phyloP scores from a whole-genome alignment of 2,888 invertebrate species.

The Athalia cordata region DNA sequence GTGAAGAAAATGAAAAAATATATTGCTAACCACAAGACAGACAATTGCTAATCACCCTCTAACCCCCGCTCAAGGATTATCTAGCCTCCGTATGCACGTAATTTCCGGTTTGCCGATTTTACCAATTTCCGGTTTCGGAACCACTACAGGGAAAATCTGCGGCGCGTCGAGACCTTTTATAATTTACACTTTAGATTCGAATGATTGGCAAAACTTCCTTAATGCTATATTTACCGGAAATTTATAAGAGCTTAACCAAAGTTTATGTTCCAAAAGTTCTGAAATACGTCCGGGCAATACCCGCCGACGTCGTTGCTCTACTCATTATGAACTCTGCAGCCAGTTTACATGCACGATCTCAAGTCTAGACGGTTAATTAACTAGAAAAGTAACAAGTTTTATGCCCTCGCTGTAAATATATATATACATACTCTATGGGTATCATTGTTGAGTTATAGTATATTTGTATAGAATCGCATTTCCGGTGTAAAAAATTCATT shows the following conservation, averaged over 20 bases:
- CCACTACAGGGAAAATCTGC: not conserved
- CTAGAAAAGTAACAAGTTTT: conserved; percentile 3
- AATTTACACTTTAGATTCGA: not conserved
- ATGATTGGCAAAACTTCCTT: not conserved
- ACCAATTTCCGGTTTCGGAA: conserved; percentile 9
- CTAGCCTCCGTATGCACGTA: not conserved
- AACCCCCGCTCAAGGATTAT: not conserved
- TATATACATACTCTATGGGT: not conserved
- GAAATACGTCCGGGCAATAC: not conserved
- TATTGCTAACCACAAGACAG: too few species aligned
- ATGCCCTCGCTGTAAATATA: not conserved
- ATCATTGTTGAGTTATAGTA: not conserved
- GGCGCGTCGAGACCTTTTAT: not conserved
- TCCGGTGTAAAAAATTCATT: too few species aligned
- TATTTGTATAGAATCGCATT: too few species aligned
- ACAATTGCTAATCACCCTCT: too few species aligned
- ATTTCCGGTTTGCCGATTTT: conserved; percentile 25
- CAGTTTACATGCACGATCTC: not conserved
- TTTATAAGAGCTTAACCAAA: not conserved
- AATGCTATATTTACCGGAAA: not conserved
- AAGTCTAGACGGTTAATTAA: conserved; percentile 33
- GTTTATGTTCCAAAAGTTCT: conserved; percentile 14
- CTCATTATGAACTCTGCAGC: too few species aligned
- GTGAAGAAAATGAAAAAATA: too few species aligned
- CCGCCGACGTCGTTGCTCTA: not conserved